A percentile compares a stretch with the other conserved stretches of the same genome.
These are phyloP conservation scores for Anabacerthia variegaticeps DNA, from an alignment of 2,797 vertebrate genomes.

Conservation along the genomic window DNA sequence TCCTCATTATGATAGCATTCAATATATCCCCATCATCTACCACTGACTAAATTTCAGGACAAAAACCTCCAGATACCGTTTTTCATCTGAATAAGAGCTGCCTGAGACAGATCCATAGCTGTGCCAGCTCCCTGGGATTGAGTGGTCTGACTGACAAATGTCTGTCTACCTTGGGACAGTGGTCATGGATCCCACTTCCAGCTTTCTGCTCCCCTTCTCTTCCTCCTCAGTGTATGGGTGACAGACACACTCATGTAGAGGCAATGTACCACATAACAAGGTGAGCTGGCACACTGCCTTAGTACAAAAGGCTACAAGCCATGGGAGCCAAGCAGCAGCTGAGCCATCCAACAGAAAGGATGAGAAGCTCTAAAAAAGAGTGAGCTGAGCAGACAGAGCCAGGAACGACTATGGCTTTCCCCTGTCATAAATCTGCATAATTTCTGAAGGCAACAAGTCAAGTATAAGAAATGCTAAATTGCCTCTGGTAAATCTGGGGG, in stretches of 20 bases:
- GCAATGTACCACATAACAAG: rapidly evolving
- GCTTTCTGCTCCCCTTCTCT: background rate
- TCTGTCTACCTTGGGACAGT: too few species aligned
- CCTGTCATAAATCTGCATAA: background rate
- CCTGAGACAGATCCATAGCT: background rate
- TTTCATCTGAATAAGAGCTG: background rate
- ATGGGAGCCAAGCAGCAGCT: background rate
- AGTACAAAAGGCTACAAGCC: background rate
- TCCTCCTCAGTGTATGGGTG: rapidly evolving
- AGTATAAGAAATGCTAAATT: background rate
- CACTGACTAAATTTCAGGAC: background rate
- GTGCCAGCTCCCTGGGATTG: background rate
- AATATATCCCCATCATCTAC: background rate
- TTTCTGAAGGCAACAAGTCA: background rate
- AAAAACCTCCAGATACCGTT: background rate
- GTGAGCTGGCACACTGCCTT: background rate
- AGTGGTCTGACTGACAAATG: rapidly evolving
- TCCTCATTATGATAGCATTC: background rate
- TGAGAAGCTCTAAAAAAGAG: background rate
- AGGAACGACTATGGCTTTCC: background rate
- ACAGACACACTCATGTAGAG: rapidly evolving
- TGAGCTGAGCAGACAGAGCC: background rate
- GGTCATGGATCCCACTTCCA: background rate
- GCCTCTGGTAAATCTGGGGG: background rate
- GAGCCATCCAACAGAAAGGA: background rate